A percentile compares a stretch with the other conserved stretches of the same genome.
These are phyloP conservation scores for Holothuria scabra DNA, from an alignment of 53 echinoderm and acorn worm species.

Conservation along the genomic window DNA sequence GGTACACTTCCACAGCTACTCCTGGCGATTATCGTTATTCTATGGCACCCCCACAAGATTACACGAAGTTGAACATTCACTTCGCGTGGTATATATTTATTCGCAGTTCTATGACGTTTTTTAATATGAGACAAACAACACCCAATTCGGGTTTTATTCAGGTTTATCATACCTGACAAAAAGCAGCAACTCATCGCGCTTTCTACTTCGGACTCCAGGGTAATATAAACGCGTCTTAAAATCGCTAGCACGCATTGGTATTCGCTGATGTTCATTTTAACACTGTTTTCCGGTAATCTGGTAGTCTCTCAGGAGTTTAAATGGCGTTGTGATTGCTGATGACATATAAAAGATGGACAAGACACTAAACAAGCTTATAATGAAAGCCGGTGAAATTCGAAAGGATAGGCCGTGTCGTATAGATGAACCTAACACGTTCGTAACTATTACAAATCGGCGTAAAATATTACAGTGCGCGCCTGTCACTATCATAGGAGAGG, in stretches of 20 bases:
- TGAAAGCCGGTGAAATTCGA: no score
- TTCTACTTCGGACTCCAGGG: conserved; percentile 19
- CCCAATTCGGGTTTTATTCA: conserved; percentile 18
- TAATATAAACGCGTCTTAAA: conserved; percentile 34
- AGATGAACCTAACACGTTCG: no score
- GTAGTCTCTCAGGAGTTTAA: conserved; percentile 28
- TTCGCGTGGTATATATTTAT: neutral
- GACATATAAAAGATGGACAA: neutral
- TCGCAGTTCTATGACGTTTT: neutral
- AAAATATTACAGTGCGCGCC: no score
- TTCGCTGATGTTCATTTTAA: conserved; percentile 2
- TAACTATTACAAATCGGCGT: no score
- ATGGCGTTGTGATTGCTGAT: conserved; percentile 5
- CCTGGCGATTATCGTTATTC: no score
- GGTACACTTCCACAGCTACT: no score
- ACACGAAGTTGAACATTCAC: neutral
- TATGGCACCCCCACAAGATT: no score
- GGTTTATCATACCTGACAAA: neutral
- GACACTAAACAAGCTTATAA: no score
- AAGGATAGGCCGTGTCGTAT: no score
- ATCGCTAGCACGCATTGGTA: conserved; percentile 10
- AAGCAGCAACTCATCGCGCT: conserved; percentile 6
- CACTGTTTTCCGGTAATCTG: neutral
- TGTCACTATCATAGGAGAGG: no score
- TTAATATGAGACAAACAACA: conserved; percentile 12